Base-by-base conservation (phyloP, 2,797 vertebrate species). In the Gymnoscopelus microlampas region DNA sequence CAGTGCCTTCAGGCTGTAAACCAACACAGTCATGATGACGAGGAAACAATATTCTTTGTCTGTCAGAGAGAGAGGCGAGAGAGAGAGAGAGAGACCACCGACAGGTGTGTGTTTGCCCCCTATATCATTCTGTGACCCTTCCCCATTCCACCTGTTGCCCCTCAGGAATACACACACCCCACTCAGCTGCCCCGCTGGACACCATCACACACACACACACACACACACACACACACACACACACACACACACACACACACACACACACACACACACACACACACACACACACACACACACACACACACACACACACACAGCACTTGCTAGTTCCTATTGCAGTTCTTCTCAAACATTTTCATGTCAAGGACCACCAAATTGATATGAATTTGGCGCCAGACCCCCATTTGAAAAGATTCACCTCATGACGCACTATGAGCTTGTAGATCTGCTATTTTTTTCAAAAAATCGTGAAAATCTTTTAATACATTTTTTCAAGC, bases 81-180 rank as follows among this genome's bases (percentile, higher is more conserved):
- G 39, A 44, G 39, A 44, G 5, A 39, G 71, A 85, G 75, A 81
- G 82, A 73, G 78, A 74, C 70, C 75, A 73, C 55, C 74, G 78
- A 88, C 90, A 87, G 85, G 85, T 91, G 90, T 15, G 66, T 69
- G 53, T 67, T 63, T 68, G 35, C 29, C 58, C 23, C 57, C 53
- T 44, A 10, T 32, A 8, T 66, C 50, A 62, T 69, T 60, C 70
- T 63, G 66, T 77, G 71, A 81, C 57, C 67, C 73, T 55, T 76
- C 71, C 85, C 78, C 74, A 79, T 83, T 89, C 86, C 92, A 93
- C 92, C 91, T 93, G 92, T 92, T 92, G 78, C 78, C 68, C 70
- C 80, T 67, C 61, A 65, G 76, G 79, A 89, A 83, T 82, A 81
- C 80, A 78, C 78, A 68, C 78, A 68, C 72, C 82, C 62, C 39